Percentiles rank a stretch among this genome's conserved stretches.
These are phyloP conservation scores for Lepisosteus osseus DNA, from an alignment of 2,113 vertebrate genomes.

Conservation along the genomic window DNA sequence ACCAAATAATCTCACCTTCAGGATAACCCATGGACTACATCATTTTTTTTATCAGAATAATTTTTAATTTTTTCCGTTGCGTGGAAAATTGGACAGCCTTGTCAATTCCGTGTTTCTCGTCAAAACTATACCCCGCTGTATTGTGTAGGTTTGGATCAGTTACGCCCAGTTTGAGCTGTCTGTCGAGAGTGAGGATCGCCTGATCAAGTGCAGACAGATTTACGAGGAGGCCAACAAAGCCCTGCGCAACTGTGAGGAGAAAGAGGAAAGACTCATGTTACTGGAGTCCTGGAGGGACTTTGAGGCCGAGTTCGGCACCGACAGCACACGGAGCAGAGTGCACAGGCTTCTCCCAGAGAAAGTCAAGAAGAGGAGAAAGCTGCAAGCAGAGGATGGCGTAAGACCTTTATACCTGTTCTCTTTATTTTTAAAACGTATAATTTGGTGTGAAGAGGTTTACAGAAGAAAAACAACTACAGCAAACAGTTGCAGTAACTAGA, in stretches of 20 bases:
- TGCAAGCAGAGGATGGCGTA: constrained; percentile 95
- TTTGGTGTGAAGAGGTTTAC: background rate
- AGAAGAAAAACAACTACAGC: background rate
- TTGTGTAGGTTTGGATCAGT: constrained; percentile 90
- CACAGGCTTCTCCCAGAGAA: constrained; percentile 92
- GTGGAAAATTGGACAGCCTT: too few relatives aligned
- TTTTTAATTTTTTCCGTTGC: too few relatives aligned
- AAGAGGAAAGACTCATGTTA: constrained; percentile 94
- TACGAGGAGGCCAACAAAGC: constrained; percentile 93
- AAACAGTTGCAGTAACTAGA: too few relatives aligned
- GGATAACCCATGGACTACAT: too few relatives aligned
- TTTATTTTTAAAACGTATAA: background rate
- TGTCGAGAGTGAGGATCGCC: constrained; percentile 62
- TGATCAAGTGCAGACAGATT: constrained; percentile 78
- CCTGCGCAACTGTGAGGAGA: constrained; percentile 90
- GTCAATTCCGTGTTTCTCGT: too few relatives aligned
- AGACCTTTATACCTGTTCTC: constrained; percentile 39
- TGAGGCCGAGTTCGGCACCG: constrained; percentile 82
- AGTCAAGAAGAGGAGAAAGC: constrained; percentile 96
- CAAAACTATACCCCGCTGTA: background rate
- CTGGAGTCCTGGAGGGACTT: constrained; percentile 89
- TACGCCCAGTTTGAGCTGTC: constrained; percentile 92
- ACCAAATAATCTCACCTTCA: too few relatives aligned
- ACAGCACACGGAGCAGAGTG: constrained; percentile 72
- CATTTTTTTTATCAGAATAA: too few relatives aligned